A percentile compares a stretch with the other conserved stretches of the same genome.
Conservation (phyloP, 2,888 invertebrate genomes). For the Patella ulyssiponensis region DNA sequence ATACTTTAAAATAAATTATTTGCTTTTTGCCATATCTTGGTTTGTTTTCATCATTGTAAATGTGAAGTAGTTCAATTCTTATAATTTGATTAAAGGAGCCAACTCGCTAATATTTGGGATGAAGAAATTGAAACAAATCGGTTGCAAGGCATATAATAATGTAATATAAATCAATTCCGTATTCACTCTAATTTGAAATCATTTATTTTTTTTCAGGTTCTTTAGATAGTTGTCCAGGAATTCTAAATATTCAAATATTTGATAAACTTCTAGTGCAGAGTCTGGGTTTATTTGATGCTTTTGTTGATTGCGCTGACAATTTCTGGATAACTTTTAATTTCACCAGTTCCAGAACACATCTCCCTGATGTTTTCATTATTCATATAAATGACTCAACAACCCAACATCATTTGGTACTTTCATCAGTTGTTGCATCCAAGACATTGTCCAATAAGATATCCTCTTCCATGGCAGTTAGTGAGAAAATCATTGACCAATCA, state of each 20-base stretch:
- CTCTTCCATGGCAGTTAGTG: conserved; percentile 17
- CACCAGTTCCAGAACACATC: conserved; percentile 40
- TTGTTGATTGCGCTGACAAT: conserved; percentile 61
- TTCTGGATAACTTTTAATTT: conserved; percentile 61
- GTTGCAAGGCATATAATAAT: no score
- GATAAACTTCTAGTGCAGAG: conserved; percentile 51
- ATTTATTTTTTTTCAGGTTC: conserved; percentile 53
- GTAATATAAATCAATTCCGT: no score
- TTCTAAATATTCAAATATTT: conserved; percentile 60
- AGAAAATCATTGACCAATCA: conserved; percentile 19
- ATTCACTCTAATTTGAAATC: no score
- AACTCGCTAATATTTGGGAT: no score
- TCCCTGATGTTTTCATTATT: conserved; percentile 56
- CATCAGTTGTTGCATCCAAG: conserved; percentile 54
- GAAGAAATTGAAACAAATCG: no score
- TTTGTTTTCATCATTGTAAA: no score
- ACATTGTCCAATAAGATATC: conserved; percentile 31
- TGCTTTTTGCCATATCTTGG: neutral
- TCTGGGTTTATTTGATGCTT: conserved; percentile 59
- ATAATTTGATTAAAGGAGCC: no score
- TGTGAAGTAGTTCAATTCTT: no score
- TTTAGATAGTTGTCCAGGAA: conserved; percentile 63
- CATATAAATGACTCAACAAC: conserved; percentile 56
- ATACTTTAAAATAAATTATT: neutral
- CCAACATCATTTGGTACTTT: conserved; percentile 53